Conservation (phyloP, 2,888 invertebrate species). For the Odontocerum albicorne region DNA sequence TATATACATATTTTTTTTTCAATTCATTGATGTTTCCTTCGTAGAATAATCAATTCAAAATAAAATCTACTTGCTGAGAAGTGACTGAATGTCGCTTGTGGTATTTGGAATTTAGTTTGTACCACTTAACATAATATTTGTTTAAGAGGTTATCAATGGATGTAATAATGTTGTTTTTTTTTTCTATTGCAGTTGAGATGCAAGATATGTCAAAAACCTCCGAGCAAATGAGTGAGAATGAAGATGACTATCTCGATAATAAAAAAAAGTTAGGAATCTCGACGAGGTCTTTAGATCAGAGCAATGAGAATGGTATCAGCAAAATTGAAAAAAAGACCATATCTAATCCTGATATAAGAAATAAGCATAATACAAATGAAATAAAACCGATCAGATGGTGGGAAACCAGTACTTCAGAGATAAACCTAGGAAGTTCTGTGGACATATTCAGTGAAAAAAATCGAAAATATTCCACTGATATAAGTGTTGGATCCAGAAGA, state of each 20-base stretch:
- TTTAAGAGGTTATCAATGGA: too few species aligned
- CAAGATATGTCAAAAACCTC: slow-evolving; percentile 27
- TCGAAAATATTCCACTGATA: neutral
- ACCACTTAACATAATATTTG: too few species aligned
- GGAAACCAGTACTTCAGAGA: slow-evolving; percentile 54
- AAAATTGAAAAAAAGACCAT: slow-evolving; percentile 39
- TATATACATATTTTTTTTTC: neutral
- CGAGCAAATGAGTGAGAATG: slow-evolving; percentile 35
- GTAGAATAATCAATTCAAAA: too few species aligned
- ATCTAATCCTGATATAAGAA: slow-evolving; percentile 51
- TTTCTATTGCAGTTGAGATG: slow-evolving; percentile 27
- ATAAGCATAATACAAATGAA: slow-evolving; percentile 42
- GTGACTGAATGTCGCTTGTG: too few species aligned
- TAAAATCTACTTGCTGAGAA: too few species aligned
- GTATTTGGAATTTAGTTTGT: too few species aligned
- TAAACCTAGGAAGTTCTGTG: slow-evolving; percentile 63
- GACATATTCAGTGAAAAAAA: slow-evolving; percentile 55
- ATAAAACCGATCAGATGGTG: slow-evolving; percentile 55
- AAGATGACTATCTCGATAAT: slow-evolving; percentile 36
- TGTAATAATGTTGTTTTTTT: neutral
- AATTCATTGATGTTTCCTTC: too few species aligned
- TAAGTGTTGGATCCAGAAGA: neutral
- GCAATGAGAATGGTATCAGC: neutral
- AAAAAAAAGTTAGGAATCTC: slow-evolving; percentile 8
- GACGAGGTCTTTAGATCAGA: slow-evolving; percentile 45